phyloP scores from a whole-genome alignment of 1,140 invertebrate species.

The Drosophila sproati region DNA sequence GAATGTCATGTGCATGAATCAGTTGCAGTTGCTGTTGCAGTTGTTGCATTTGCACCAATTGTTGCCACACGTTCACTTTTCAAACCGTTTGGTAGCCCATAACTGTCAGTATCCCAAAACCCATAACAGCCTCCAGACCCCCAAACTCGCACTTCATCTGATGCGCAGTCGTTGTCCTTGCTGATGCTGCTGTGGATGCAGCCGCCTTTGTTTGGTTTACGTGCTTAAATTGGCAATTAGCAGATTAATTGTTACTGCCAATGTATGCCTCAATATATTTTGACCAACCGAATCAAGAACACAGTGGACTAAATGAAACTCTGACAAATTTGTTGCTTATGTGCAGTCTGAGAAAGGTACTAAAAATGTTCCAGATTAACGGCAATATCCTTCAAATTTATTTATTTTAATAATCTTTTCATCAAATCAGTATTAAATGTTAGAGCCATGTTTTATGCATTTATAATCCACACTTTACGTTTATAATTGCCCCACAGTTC shows the following conservation, averaged over 20 bases:
- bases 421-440: not conserved
- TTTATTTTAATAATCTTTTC: no score
- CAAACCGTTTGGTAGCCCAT: conserved; percentile 57
- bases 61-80: conserved; percentile 43
- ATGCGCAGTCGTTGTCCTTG: conserved; percentile 51
- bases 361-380: no score
- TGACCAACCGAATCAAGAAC: conserved; percentile 53
- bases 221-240: conserved; percentile 83
- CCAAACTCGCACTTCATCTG: conserved; percentile 14
- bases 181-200: conserved; percentile 25
- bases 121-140: not conserved
- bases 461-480: not conserved
- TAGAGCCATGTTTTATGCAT: not conserved
- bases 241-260: conserved; percentile 82
- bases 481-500: conserved; percentile 15
- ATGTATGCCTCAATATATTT: conserved; percentile 82
- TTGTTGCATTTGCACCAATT: conserved; percentile 17
- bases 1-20: conserved; percentile 61
- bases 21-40: conserved; percentile 54
- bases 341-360: no score
- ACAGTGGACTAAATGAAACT: not conserved
- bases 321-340: no score
- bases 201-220: conserved; percentile 79
- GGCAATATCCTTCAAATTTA: no score
- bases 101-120: conserved; percentile 37